Evolutionary conservation across 2,888 invertebrate genomes (phyloP).

Genomic region (Phrixothrix hirtus): DNA sequence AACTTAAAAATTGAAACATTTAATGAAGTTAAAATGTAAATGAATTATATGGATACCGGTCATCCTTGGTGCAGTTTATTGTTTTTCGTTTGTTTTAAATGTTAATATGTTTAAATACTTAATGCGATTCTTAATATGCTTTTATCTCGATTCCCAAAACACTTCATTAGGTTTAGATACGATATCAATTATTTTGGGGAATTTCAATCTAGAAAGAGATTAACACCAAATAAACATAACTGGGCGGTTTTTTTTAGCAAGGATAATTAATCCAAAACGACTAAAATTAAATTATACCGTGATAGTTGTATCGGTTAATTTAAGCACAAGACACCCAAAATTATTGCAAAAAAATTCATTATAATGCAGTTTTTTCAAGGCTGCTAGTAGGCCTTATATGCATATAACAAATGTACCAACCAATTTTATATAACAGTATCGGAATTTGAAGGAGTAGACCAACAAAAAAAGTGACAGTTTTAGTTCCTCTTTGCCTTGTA

Average conservation of each 20-base stretch:
- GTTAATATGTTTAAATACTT: constrained; percentile 6
- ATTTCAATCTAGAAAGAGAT: background rate
- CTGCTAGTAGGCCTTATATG: background rate
- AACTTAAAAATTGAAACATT: too few species aligned
- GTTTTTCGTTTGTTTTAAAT: background rate
- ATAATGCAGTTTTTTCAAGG: background rate
- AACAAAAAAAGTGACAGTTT: too few species aligned
- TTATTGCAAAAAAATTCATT: background rate
- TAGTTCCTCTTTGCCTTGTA: too few species aligned
- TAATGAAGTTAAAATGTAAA: too few species aligned
- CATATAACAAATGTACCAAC: too few species aligned
- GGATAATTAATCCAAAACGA: background rate
- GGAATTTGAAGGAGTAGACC: too few species aligned
- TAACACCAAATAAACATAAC: too few species aligned
- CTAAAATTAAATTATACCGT: background rate
- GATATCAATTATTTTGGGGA: background rate
- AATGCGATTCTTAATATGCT: background rate
- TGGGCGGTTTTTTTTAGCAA: background rate
- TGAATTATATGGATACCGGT: background rate
- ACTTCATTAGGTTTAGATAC: background rate
- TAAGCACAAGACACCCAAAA: background rate
- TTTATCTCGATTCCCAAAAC: constrained; percentile 2
- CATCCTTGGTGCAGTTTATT: constrained; percentile 14
- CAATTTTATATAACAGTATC: too few species aligned
- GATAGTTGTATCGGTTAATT: background rate